phyloP scores from a whole-genome alignment of 2,797 vertebrate genomes.

The Pygocentrus nattereri region DNA sequence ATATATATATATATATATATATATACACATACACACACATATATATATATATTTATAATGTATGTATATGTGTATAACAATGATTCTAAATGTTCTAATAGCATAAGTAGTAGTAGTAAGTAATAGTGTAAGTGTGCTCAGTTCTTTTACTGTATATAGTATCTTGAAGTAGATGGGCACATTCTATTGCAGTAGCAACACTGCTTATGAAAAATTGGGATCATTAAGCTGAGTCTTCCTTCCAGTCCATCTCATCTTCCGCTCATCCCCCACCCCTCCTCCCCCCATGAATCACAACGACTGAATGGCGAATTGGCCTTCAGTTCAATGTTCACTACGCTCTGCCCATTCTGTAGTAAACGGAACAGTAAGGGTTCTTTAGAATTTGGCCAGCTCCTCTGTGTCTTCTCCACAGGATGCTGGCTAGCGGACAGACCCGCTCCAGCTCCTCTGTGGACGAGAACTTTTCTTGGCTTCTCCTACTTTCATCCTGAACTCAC shows the following conservation, averaged over 20 bases:
- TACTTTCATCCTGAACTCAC: background rate
- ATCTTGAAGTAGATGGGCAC: too few relatives aligned
- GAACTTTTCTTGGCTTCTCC: constrained; percentile 11
- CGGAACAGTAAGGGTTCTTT: constrained; percentile 34
- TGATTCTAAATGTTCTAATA: too few relatives aligned
- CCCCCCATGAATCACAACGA: constrained; percentile 12
- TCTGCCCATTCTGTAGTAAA: constrained; percentile 24
- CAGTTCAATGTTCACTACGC: constrained; percentile 2
- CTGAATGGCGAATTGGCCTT: constrained; percentile 16
- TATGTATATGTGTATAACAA: too few relatives aligned
- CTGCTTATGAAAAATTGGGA: constrained; percentile 21
- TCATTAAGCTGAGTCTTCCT: constrained; percentile 33
- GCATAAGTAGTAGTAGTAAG: too few relatives aligned
- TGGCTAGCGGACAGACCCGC: constrained; percentile 12
- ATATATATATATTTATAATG: too few relatives aligned
- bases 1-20: too few relatives aligned
- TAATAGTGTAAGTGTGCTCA: too few relatives aligned
- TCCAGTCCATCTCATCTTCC: constrained; percentile 28
- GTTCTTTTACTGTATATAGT: too few relatives aligned
- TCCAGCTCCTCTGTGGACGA: constrained; percentile 1
- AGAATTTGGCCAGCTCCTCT: constrained; percentile 28
- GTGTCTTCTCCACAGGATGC: constrained; percentile 39
- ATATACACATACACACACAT: too few relatives aligned
- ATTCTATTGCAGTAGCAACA: too few relatives aligned
- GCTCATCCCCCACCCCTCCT: background rate